phyloP scores from a whole-genome alignment of 2,888 invertebrate species.

The Villa cingulata region DNA sequence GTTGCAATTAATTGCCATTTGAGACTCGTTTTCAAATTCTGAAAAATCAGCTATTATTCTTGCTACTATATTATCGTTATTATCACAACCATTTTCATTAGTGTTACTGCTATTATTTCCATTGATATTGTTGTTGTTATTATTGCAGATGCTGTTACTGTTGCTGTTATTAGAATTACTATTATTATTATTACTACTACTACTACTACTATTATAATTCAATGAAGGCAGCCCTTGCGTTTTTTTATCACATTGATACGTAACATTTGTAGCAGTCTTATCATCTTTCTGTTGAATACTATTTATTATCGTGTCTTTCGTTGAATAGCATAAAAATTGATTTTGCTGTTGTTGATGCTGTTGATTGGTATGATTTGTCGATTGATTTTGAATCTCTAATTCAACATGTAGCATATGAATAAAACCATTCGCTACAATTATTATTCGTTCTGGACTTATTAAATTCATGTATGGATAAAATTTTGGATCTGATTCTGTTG shows the following conservation, averaged over 20 bases:
- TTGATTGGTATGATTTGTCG: constrained; percentile 15
- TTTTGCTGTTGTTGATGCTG: constrained; percentile 12
- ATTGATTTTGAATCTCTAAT: constrained; percentile 36
- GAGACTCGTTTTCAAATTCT: constrained; percentile 45
- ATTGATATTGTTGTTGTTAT: background rate
- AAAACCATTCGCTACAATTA: constrained; percentile 74
- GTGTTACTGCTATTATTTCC: background rate
- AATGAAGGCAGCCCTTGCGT: background rate
- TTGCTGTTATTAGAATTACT: no score
- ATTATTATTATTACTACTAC: no score
- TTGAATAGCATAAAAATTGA: background rate
- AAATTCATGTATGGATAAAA: constrained; percentile 57
- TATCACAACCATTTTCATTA: constrained; percentile 28
- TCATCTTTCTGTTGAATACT: constrained; percentile 8
- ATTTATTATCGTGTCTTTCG: constrained; percentile 25
- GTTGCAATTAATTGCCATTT: constrained; percentile 14
- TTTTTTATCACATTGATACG: background rate
- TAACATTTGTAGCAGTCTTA: constrained; percentile 28
- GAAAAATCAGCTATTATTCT: constrained; percentile 50
- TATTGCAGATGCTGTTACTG: background rate
- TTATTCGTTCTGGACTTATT: constrained; percentile 57
- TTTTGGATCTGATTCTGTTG: constrained; percentile 71
- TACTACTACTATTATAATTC: no score
- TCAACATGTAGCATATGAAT: constrained; percentile 63
- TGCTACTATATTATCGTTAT: constrained; percentile 43